Evolutionary conservation across 1,140 invertebrate genomes (phyloP).

Genomic region (Penaeus chinensis): DNA sequence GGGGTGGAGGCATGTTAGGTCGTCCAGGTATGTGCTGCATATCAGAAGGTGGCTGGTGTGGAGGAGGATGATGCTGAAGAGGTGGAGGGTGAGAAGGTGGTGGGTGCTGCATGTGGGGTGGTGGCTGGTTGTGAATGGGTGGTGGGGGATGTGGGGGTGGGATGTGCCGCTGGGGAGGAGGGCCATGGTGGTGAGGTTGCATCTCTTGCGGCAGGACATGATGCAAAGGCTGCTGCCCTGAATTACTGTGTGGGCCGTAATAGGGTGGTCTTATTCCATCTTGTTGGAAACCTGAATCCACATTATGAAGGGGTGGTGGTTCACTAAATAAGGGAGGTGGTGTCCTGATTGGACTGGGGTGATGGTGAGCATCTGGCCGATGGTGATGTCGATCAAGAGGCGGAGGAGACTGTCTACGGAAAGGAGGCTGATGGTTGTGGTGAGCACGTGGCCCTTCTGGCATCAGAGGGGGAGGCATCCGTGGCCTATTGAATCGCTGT

Average conservation of each 20-base stretch:
- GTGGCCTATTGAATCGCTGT: not conserved
- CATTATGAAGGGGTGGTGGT: not conserved
- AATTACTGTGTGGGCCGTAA: not conserved
- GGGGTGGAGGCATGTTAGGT: slow-evolving; percentile 29
- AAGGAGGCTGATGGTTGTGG: slow-evolving; percentile 14
- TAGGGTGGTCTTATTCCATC: not conserved
- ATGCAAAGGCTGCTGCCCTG: slow-evolving; percentile 4
- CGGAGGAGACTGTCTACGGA: slow-evolving; percentile 15
- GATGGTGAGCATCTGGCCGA: not conserved
- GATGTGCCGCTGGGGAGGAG: slow-evolving; percentile 2
- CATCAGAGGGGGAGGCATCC: not conserved
- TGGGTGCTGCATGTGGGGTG: slow-evolving; percentile 31
- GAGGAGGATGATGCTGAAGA: slow-evolving; percentile 31
- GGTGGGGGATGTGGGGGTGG: slow-evolving; percentile 37
- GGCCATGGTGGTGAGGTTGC: slow-evolving; percentile 32
- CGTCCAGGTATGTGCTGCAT: slow-evolving; percentile 10
- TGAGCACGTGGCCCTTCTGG: not conserved
- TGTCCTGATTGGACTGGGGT: not conserved
- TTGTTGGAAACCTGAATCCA: not conserved
- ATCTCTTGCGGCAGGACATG: slow-evolving; percentile 24
- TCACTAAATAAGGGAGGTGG: slow-evolving; percentile 21
- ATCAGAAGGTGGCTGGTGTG: slow-evolving; percentile 27
- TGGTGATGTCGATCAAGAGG: not conserved
- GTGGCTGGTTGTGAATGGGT: slow-evolving; percentile 11
- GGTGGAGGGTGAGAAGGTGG: slow-evolving; percentile 21